These are phyloP conservation scores for Daboia siamensis DNA, from an alignment of 2,113 vertebrate species.

Conservation along the genomic window DNA sequence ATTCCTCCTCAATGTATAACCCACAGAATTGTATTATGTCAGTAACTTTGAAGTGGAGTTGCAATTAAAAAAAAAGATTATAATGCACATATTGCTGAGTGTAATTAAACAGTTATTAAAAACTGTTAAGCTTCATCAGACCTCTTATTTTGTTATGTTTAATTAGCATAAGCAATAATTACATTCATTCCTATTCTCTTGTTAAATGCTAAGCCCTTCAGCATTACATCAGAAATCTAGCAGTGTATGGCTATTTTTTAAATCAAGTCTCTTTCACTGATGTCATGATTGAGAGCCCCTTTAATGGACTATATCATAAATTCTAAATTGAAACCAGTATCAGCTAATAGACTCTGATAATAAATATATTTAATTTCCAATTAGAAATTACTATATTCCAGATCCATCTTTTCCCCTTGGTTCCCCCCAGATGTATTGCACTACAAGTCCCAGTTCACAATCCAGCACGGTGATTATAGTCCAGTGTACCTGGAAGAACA, in stretches of 20 bases:
- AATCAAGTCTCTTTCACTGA: background rate
- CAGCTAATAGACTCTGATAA: background rate
- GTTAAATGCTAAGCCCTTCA: background rate
- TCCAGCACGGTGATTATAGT: background rate
- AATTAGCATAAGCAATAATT: background rate
- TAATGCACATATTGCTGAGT: background rate
- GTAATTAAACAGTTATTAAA: background rate
- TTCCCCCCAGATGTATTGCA: background rate
- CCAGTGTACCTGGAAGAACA: background rate
- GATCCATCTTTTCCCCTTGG: background rate
- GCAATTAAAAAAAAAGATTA: background rate
- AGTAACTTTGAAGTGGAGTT: background rate
- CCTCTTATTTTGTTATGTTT: background rate
- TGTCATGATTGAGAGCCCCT: background rate
- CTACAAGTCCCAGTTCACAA: background rate
- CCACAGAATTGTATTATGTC: background rate
- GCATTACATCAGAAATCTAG: background rate
- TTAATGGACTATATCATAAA: background rate
- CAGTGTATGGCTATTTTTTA: background rate
- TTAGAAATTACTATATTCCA: background rate
- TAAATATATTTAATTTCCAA: background rate
- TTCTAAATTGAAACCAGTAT: background rate
- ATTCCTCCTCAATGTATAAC: background rate
- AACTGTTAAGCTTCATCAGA: background rate
- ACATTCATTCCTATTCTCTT: background rate